phyloP scores from a whole-genome alignment of 2,113 vertebrate species.

The Panthera uncia region DNA sequence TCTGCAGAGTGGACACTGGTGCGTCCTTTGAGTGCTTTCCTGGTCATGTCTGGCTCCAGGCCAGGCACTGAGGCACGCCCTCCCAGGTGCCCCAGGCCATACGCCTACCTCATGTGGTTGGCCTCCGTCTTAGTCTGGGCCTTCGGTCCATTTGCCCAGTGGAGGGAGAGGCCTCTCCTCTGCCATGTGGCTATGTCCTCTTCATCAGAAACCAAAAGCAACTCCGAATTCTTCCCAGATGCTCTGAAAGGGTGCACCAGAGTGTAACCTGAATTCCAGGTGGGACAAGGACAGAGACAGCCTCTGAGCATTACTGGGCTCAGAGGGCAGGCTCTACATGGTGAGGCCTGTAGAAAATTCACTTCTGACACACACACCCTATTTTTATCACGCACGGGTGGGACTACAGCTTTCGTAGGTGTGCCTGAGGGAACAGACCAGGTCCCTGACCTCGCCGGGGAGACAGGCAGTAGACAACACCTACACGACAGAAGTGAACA shows the following conservation, averaged over 20 bases:
- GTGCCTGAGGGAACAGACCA: not conserved
- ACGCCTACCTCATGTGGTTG: constrained; percentile 90
- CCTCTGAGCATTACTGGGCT: not conserved
- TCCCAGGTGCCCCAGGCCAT: too few relatives aligned
- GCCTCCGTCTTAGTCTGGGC: constrained; percentile 76
- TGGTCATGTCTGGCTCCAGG: not conserved
- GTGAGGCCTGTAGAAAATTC: not conserved
- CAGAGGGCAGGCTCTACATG: too few relatives aligned
- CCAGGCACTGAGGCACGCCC: too few relatives aligned
- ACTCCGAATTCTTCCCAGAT: constrained; percentile 85
- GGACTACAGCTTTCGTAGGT: not conserved
- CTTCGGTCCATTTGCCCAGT: constrained; percentile 69
- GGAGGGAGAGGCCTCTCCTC: constrained; percentile 84
- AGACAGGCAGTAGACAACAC: not conserved
- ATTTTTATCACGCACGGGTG: rapidly evolving
- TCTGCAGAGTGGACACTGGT: rapidly evolving
- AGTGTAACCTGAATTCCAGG: constrained; percentile 85
- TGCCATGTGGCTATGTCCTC: constrained; percentile 87
- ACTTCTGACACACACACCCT: rapidly evolving
- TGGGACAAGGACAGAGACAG: not conserved
- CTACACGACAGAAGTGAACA: not conserved
- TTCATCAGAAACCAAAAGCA: constrained; percentile 86
- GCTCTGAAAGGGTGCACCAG: constrained; percentile 90
- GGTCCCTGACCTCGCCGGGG: not conserved
- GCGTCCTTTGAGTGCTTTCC: not conserved